A percentile compares a stretch with the other conserved stretches of the same genome.
Evolutionary conservation across 2,888 invertebrate genomes (phyloP).

Genomic region (Geotrupes spiniger): DNA sequence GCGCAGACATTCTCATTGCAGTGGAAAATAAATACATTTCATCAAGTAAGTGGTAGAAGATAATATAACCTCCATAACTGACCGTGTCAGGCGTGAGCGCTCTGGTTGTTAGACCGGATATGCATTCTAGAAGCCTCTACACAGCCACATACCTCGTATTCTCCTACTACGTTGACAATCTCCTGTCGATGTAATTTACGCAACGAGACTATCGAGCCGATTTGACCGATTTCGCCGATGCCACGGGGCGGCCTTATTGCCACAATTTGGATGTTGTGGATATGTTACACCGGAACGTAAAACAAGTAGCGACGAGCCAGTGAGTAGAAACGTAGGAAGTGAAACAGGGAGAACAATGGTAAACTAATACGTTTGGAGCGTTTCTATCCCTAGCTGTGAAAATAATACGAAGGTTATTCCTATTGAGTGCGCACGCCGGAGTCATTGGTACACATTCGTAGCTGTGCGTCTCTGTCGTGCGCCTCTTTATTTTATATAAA

Average conservation of each 20-base stretch:
- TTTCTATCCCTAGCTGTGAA: conserved; percentile 32
- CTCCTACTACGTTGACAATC: not conserved
- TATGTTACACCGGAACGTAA: too few species aligned
- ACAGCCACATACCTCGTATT: conserved; percentile 14
- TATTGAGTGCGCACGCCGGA: conserved; percentile 32
- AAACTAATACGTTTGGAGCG: conserved; percentile 26
- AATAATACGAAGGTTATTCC: conserved; percentile 34
- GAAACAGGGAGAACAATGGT: conserved; percentile 25
- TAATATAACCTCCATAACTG: conserved; percentile 45
- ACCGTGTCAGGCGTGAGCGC: conserved; percentile 46
- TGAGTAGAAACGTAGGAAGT: conserved; percentile 7
- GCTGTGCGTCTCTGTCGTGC: conserved; percentile 20
- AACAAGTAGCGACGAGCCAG: not conserved
- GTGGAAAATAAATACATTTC: conserved; percentile 7
- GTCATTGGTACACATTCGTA: conserved; percentile 28
- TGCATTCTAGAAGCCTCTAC: conserved; percentile 24
- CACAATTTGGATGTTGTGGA: too few species aligned
- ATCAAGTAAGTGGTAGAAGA: conserved; percentile 29
- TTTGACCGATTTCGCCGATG: too few species aligned
- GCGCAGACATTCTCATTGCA: conserved; percentile 1
- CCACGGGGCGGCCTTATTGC: too few species aligned
- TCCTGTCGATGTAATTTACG: too few species aligned
- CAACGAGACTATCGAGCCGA: too few species aligned
- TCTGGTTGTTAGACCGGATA: conserved; percentile 45
- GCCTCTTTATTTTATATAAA: conserved; percentile 1